Conservation (phyloP, 1,140 invertebrate genomes). For the Drosophila sulfurigaster region DNA sequence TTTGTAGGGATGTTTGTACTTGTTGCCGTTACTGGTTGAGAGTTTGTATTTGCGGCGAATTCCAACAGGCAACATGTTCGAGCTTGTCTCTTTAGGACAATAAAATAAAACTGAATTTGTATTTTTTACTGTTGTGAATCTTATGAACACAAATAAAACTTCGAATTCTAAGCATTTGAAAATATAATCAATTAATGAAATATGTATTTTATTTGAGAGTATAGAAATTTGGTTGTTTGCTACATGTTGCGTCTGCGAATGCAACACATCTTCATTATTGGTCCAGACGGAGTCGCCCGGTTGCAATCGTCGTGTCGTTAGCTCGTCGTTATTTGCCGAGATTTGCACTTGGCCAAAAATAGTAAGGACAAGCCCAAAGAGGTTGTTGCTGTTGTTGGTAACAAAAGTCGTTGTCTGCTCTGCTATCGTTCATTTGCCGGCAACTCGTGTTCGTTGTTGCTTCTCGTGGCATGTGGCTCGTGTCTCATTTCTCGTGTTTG, state of each 20-base stretch:
- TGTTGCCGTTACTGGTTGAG: conserved; percentile 61
- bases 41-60: conserved; percentile 63
- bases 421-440: conserved; percentile 64
- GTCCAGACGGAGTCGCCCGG: conserved; percentile 28
- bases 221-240: background rate
- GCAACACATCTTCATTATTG: conserved; percentile 51
- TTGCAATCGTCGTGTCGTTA: conserved; percentile 43
- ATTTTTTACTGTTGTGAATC: conserved; percentile 9
- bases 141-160: background rate
- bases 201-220: background rate
- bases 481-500: conserved; percentile 55
- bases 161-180: too few species aligned
- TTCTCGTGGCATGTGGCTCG: conserved; percentile 47
- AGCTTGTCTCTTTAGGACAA: conserved; percentile 10
- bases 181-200: background rate
- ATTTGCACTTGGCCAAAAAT: conserved; percentile 58
- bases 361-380: conserved; percentile 31
- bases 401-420: conserved; percentile 41
- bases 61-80: conserved; percentile 69
- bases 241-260: conserved; percentile 34
- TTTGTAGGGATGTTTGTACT: conserved; percentile 53
- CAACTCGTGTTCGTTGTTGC: conserved; percentile 41
- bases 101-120: background rate
- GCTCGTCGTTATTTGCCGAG: conserved; percentile 53
- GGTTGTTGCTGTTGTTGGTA: conserved; percentile 39